Evolutionary conservation across 2,797 vertebrate species (phyloP).

Genomic region (Chelon labrosus): DNA sequence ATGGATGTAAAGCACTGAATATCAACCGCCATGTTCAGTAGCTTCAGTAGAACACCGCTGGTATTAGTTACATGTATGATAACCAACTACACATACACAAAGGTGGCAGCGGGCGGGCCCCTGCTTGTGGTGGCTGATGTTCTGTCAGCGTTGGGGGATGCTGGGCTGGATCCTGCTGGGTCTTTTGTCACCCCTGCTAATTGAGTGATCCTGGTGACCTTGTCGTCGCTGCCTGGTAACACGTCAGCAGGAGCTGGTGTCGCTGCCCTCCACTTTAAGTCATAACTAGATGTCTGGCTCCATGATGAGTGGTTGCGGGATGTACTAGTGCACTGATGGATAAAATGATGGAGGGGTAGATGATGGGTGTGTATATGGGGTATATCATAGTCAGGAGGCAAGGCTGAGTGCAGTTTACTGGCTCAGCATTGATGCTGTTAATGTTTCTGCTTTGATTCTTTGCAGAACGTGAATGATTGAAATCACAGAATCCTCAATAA

Average conservation of each 20-base stretch:
- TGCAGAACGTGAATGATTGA: constrained; percentile 22
- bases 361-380: not conserved
- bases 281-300: constrained; percentile 57
- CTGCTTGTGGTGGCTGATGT: constrained; percentile 61
- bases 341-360: constrained; percentile 43
- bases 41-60: not conserved
- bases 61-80: constrained; percentile 10
- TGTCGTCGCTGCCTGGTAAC: constrained; percentile 68
- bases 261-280: constrained; percentile 53
- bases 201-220: constrained; percentile 81
- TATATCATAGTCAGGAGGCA: constrained; percentile 17
- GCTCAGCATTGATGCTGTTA: constrained; percentile 10
- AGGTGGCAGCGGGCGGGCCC: constrained; percentile 38
- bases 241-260: constrained; percentile 67
- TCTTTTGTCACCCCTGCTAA: constrained; percentile 82
- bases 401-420: constrained; percentile 39
- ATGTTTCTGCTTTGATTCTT: constrained; percentile 35
- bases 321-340: constrained; percentile 13
- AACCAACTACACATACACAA: constrained; percentile 1
- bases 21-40: not conserved
- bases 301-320: constrained; percentile 11
- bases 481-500: constrained; percentile 40
- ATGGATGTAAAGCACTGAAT: not conserved
- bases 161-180: constrained; percentile 65
- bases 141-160: constrained; percentile 60